These are phyloP conservation scores for Chironomus riparius DNA, from an alignment of 2,888 invertebrate genomes.

Conservation along the genomic window DNA sequence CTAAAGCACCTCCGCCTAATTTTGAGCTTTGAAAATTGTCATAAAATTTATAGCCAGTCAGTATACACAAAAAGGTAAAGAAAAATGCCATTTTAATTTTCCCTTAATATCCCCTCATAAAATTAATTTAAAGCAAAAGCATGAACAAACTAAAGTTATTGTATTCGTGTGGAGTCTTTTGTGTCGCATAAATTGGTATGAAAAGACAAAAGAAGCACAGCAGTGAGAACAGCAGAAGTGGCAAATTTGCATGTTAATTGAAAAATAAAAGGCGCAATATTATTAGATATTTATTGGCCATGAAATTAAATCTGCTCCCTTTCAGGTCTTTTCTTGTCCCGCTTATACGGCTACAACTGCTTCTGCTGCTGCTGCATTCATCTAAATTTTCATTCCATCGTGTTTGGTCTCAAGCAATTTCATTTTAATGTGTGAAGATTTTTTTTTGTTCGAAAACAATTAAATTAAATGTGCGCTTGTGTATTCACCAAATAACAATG, in stretches of 20 bases:
- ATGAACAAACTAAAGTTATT: neutral
- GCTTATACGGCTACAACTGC: neutral
- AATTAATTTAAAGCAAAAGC: neutral
- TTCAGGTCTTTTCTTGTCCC: no score
- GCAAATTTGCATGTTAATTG: conserved; percentile 25
- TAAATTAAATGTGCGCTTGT: neutral
- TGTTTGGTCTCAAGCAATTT: neutral
- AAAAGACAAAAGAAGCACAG: neutral
- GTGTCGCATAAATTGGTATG: conserved; percentile 3
- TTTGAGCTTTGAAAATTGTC: no score
- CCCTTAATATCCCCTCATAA: neutral
- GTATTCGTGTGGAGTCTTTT: neutral
- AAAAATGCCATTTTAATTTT: neutral
- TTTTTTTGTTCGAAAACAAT: neutral
- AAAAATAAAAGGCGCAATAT: conserved; percentile 24
- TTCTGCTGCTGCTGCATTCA: neutral
- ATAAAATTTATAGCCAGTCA: neutral
- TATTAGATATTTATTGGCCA: conserved; percentile 26
- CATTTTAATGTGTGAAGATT: no score
- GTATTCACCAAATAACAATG: neutral
- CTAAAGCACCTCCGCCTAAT: neutral
- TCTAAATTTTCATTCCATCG: neutral
- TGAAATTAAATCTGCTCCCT: conserved; percentile 14
- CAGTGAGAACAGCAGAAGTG: neutral
- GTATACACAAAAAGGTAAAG: neutral